These are phyloP conservation scores for Jacana jacana DNA, from an alignment of 2,113 vertebrate species.

Conservation along the genomic window DNA sequence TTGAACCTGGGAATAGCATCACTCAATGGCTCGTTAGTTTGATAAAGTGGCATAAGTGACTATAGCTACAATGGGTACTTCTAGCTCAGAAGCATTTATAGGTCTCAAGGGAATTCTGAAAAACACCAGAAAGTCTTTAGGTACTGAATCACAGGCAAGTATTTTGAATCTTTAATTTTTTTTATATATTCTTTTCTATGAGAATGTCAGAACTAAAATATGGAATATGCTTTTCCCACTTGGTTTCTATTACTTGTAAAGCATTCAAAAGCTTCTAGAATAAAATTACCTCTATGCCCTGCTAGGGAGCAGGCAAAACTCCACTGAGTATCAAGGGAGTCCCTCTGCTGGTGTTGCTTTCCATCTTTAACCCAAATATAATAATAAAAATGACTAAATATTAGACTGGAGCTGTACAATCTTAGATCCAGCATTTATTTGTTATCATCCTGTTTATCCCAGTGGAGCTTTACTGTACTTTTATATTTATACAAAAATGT, in stretches of 20 bases:
- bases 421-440: constrained; percentile 59
- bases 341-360: constrained; percentile 59
- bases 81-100: constrained; percentile 70
- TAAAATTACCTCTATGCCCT: constrained; percentile 63
- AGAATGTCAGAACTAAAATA: constrained; percentile 78
- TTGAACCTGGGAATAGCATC: constrained; percentile 71
- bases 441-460: constrained; percentile 58
- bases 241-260: constrained; percentile 75
- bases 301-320: constrained; percentile 46
- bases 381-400: constrained; percentile 77
- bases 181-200: constrained; percentile 60
- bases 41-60: constrained; percentile 77
- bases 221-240: constrained; percentile 74
- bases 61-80: constrained; percentile 58
- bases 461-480: constrained; percentile 30
- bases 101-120: constrained; percentile 70
- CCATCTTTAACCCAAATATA: constrained; percentile 60
- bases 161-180: constrained; percentile 75
- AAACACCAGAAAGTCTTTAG: constrained; percentile 73
- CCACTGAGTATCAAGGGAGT: constrained; percentile 23
- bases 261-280: constrained; percentile 69
- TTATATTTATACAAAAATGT: constrained; percentile 45
- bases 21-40: constrained; percentile 79
- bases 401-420: constrained; percentile 43
- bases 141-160: constrained; percentile 75